Base-by-base conservation (phyloP, 2,888 invertebrate genomes). In the Cacoxenus indagator region DNA sequence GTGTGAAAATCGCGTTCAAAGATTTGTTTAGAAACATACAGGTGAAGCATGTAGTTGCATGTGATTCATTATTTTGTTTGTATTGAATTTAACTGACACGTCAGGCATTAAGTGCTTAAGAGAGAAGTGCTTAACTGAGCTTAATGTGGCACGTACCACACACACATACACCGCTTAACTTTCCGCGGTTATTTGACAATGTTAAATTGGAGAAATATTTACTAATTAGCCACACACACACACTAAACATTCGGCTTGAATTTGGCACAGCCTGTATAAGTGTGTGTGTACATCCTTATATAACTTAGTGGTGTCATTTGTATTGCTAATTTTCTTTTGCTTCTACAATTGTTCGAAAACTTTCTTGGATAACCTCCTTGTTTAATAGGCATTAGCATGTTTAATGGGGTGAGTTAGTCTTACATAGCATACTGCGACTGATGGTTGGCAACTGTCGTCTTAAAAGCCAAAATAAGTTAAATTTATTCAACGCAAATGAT, bases 181-280 rank as follows among this genome's bases (percentile, higher is more conserved):
- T 8, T 57, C 57, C 14, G 11, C 27, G 26, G 57, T 11, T 54
- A 29, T 57, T 70, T 73, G 73, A 66, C 68, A 71, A 73, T 79
- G 77, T 82, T 81, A 80, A 80, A 80, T 80, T 82, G 79, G 76
- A 80, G 79, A 80, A 80, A 80, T 80, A 79, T 80, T 78, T 80
- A 78, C 79, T 82, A 80, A 80, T 80, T 80, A 80, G 79, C 78
- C 76, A 74, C 78, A 81, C 78, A 82, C 82, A 71, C 69, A 68
- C 68, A 5, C 37, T 37, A 11, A 8, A 37, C 37, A 14, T 37
- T 31, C 24, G 65, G 59, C 62, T 72, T 55, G 31, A 46, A 9
- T 19, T 31, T 8, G 1, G 8, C 54, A 48, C n/a, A n/a, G 46
- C 6, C n/a, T 1, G n/a, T 6, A 24, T 54, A 8, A 24, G 22